Percentiles rank a stretch among this genome's conserved stretches.
phyloP scores from a whole-genome alignment of 2,797 vertebrate genomes.

The Glossophaga mutica region DNA sequence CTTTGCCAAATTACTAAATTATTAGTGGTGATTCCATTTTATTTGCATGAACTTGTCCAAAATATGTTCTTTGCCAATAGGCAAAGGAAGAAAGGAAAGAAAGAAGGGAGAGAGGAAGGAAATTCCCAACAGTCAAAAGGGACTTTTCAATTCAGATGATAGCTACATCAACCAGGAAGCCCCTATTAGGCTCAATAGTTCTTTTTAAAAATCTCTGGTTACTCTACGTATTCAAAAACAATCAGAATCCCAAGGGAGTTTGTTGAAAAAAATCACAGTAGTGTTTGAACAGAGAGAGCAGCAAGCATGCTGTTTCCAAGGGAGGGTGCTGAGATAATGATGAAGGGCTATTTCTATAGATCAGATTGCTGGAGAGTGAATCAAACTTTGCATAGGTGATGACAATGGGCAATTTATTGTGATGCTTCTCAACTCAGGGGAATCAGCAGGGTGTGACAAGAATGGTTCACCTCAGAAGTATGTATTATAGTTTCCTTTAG shows the following conservation, averaged over 20 bases:
- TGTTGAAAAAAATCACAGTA: neutral
- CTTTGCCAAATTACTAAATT: neutral
- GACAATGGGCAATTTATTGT: slow-evolving; percentile 53
- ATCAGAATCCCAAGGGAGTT: neutral
- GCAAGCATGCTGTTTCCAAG: neutral
- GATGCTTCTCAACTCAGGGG: slow-evolving; percentile 47
- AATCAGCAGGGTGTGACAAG: slow-evolving; percentile 41
- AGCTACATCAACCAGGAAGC: neutral
- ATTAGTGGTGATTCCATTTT: neutral
- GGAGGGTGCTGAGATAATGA: neutral
- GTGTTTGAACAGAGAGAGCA: neutral
- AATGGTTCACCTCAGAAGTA: slow-evolving; percentile 43
- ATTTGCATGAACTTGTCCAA: neutral
- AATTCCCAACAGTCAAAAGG: neutral
- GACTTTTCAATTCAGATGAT: neutral
- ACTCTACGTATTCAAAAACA: neutral
- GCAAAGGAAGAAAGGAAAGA: neutral
- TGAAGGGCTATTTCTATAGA: slow-evolving; percentile 46
- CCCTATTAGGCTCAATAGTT: neutral
- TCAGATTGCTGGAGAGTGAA: slow-evolving; percentile 51
- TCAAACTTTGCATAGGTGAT: slow-evolving; percentile 34
- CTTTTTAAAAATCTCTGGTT: slow-evolving; percentile 24
- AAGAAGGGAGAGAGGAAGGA: neutral
- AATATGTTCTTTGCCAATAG: neutral
- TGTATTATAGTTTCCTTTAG: neutral